Evolutionary conservation across 1,140 invertebrate genomes (phyloP), one percentile per base, ranked within the genome.

Genomic region (Drosophila dunni): DNA sequence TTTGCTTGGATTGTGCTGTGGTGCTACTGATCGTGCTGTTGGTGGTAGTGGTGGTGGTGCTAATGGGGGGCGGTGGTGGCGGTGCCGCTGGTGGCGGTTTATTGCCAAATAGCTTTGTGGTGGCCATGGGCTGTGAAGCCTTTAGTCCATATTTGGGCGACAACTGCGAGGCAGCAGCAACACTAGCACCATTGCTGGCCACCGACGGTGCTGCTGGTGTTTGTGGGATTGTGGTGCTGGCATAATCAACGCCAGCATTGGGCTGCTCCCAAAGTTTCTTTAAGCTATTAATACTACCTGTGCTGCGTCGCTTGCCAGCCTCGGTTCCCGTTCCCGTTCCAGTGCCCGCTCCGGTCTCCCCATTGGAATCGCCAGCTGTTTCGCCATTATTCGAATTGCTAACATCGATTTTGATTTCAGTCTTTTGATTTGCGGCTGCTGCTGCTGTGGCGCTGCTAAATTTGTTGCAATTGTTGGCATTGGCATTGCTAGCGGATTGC

Each of bases 201-300:
- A 63, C 29, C 40, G 34, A 11, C 29, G 58, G n/a, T 50, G 57
- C 20, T 54, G 44, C 40, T 56, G 56, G 38, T 20, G 56, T 54
- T 68, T 51, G 46, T 82, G 77, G 65, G 38, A 75, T 71, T 64
- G 69, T 69, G 68, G 83, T 89, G 70, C 78, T 86, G 53, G 88
- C 94, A 93, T 80, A 92, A 91, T 66, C 93, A 48, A 36, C 90
- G 45, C 71, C 83, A 95, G 95, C 86, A 95, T 96, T 72, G 45
- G 82, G 81, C 68, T 91, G 95, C 95, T 93, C 97, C 97, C 97
- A 98, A 24, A 98, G 93, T 92, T 97, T 97, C 90, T 98, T 98
- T 74, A 98, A 93, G 91, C 96, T 98, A 91, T 95, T 97, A 88
- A 98, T 98, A 93, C 97, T 98, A 56, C 97, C 97, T 36, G 97